phyloP scores from a whole-genome alignment of 2,113 vertebrate species.

The Cynocephalus volans region DNA sequence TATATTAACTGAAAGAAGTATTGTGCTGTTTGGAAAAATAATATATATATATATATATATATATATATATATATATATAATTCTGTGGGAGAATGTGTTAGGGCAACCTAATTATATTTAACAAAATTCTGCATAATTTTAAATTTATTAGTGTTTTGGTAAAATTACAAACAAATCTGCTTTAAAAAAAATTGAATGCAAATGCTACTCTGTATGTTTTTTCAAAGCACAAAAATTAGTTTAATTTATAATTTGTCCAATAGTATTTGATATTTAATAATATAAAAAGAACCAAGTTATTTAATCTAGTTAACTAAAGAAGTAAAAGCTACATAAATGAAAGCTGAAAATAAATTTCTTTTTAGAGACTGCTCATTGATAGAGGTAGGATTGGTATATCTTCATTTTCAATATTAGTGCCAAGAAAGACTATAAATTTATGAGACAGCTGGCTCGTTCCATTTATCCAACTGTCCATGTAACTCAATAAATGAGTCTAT shows the following conservation, averaged over 20 bases:
- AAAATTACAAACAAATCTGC: neutral
- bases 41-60: neutral
- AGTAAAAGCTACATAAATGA: neutral
- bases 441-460: slow-evolving; percentile 43
- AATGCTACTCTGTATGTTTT: neutral
- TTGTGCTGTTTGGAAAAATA: neutral
- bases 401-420: neutral
- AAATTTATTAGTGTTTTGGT: neutral
- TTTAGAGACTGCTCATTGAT: neutral
- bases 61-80: neutral
- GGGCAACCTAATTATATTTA: neutral
- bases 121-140: slow-evolving; percentile 22
- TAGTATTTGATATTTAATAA: neutral
- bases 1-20: neutral
- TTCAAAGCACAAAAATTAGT: neutral
- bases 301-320: neutral
- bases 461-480: slow-evolving; percentile 10
- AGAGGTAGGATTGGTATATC: neutral
- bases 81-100: neutral
- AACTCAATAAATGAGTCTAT: slow-evolving; percentile 50
- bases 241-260: neutral
- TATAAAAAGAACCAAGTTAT: neutral
- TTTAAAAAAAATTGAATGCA: slow-evolving; percentile 14
- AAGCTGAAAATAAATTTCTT: slow-evolving; percentile 1
- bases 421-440: slow-evolving; percentile 46